phyloP scores from a whole-genome alignment of 2,888 invertebrate genomes.

The Rhaphigaster nebulosa region DNA sequence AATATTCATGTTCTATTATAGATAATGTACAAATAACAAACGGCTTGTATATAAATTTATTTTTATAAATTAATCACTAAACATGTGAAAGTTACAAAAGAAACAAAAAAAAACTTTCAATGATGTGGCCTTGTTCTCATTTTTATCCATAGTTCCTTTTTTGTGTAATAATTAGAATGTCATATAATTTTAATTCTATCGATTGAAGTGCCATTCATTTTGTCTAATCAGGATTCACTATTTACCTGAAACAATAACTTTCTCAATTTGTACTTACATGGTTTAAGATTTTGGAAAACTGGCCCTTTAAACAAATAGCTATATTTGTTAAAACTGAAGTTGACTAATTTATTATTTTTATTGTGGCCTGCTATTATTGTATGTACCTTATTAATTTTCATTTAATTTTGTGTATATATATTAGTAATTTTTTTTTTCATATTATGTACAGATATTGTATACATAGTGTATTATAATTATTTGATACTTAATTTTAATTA shows the following conservation, averaged over 20 bases:
- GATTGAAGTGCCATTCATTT: conserved; percentile 40
- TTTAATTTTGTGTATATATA: conserved; percentile 38
- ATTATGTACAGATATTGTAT: conserved; percentile 55
- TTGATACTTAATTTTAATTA: conserved; percentile 57
- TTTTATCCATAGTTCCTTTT: conserved; percentile 51
- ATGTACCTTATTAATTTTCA: conserved; percentile 40
- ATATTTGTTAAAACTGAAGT: neutral
- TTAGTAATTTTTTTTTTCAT: neutral
- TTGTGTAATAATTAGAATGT: conserved; percentile 19
- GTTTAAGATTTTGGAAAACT: neutral
- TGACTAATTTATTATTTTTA: conserved; percentile 18
- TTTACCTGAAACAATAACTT: neutral
- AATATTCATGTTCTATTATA: conserved; percentile 49
- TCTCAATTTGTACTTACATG: neutral
- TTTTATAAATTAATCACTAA: conserved; percentile 44
- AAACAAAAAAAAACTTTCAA: conserved; percentile 1
- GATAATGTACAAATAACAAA: conserved; percentile 51
- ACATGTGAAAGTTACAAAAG: conserved; percentile 47
- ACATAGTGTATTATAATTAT: conserved; percentile 59
- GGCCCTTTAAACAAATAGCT: neutral
- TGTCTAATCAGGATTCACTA: neutral
- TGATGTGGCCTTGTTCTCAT: conserved; percentile 40
- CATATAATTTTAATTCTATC: neutral
- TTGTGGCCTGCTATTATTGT: conserved; percentile 16
- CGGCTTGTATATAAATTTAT: conserved; percentile 57